Base-by-base conservation (phyloP, 1,140 invertebrate species). In the Acromyrmex echinatior region DNA sequence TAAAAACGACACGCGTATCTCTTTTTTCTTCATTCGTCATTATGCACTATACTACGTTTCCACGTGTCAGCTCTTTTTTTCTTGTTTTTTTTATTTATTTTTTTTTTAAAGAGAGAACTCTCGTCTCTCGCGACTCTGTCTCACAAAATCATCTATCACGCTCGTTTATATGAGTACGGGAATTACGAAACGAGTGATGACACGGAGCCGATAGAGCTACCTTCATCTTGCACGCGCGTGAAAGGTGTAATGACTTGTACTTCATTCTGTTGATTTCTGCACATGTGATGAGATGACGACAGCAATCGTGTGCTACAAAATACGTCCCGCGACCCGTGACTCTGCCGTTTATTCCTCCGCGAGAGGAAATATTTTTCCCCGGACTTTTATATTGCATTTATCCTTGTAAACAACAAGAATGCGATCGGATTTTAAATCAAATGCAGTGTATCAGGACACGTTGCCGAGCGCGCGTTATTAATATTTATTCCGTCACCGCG, bases 231-330 rank as follows among this genome's bases (percentile, higher is more conserved):
- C 45, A 28, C 49, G 16, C 77, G 35, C 25, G n/a, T 45, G 18
- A 73, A 58, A 60, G 35, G 66, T 53, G 21, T 73, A 82, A 82
- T 60, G 66, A 82, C 79, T 73, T 10, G 66, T 60, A 35, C 31
- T 9, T 58, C 73, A 25, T 4, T 49, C 4, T 14, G 56, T 6
- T n/a, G 68, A 73, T 82, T 45, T 82, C 53, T 62, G 39, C 14
- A 82, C 79, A 60, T 68, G 80, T 62, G 39, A 74, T 56, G 56
- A 31, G n/a, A 49, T 58, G 63, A 81, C 66, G 65, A n/a, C n/a
- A 21, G 68, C 53, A 53, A 51, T 74, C 79, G 18, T 21, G 16
- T 14, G 49, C 14, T 14, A 25, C 35, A n/a, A n/a, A 60, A 82
- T 53, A 71, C 79, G 66, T 62, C 58, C 12, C 25, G 39, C 39